Evolutionary conservation across 2,797 vertebrate genomes (phyloP), one percentile per base, ranked within the genome.

Genomic region (Poecilia wingei): DNA sequence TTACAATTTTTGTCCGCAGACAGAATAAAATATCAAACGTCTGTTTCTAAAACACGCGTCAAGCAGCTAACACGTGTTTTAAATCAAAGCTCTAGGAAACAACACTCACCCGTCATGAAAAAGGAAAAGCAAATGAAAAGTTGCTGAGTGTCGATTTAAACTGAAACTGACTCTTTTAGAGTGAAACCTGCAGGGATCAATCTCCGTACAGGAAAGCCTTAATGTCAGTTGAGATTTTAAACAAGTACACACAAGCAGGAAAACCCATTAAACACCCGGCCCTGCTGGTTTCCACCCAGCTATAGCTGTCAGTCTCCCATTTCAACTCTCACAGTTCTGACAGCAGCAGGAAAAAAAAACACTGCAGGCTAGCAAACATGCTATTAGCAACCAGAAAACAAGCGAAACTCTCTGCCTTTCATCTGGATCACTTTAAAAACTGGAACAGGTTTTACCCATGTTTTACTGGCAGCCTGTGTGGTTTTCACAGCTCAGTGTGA

Each of bases 401-500:
- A 31, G 53, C 45, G 7, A 39, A 55, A 41, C 10, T 73, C 71
- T 74, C 16, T 12, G 4, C 20, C 28, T 49, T 22, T 70, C 36
- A 43, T 31, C 47, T 22, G 28, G 28, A 59, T 31, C 57, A 14
- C 9, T 13, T 4, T 76, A n/a, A 36, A 55, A 16, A 28, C 13
- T 59, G 49, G 68, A 72, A 83, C 1, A n/a, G n/a, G 73, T 61
- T 43, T 28, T 16, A 1, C 6, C n/a, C 12, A 1, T n/a, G 25
- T 36, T 10, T 82, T 72, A 76, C 28, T 77, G 55, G 83, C 82
- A 75, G 90, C 86, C 81, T 90, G 87, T 87, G 86, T 80, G 85
- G 82, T 89, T 87, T 91, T 80, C 81, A 79, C 70, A 88, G 74
- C 79, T 78, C 77, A 45, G 86, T 82, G 79, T 84, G 86, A 90